Conservation (phyloP, 2,797 vertebrate genomes). For the Acrossocheilus fasciatus region DNA sequence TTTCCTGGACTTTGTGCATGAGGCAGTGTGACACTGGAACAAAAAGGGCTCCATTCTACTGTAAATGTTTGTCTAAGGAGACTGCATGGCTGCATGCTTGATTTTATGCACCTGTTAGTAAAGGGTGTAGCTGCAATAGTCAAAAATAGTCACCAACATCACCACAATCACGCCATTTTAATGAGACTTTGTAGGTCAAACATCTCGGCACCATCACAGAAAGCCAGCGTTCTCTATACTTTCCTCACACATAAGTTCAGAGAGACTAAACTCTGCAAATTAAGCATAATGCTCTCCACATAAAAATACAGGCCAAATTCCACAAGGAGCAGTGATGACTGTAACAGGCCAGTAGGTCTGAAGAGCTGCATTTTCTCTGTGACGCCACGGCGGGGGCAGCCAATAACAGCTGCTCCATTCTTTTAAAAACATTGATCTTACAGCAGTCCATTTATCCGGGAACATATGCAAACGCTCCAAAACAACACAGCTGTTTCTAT, state of each 20-base stretch:
- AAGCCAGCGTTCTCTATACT: not conserved
- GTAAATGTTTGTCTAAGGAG: conserved; percentile 25
- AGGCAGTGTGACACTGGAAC: conserved; percentile 1
- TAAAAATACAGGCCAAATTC: conserved; percentile 25
- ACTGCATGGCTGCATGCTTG: conserved; percentile 5
- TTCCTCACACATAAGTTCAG: not conserved
- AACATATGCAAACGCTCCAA: conserved; percentile 56
- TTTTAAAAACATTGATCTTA: conserved; percentile 42
- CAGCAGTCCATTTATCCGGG: conserved; percentile 45
- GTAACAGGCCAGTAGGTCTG: conserved; percentile 42
- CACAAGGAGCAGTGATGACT: conserved; percentile 38
- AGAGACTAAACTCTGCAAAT: not conserved
- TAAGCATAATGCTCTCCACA: conserved; percentile 6
- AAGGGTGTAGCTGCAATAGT: conserved; percentile 19
- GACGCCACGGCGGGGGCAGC: conserved; percentile 39
- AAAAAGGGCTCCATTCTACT: not conserved
- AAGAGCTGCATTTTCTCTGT: conserved; percentile 43
- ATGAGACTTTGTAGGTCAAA: conserved; percentile 5
- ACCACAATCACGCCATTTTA: conserved; percentile 17
- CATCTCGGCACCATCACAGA: not conserved
- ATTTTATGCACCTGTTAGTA: conserved; percentile 35
- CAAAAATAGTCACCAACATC: not conserved
- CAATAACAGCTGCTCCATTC: conserved; percentile 51
- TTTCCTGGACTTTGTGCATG: conserved; percentile 1
- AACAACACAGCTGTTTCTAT: conserved; percentile 56